Evolutionary conservation across 2,113 vertebrate genomes (phyloP).

Genomic region (Crocuta crocuta): DNA sequence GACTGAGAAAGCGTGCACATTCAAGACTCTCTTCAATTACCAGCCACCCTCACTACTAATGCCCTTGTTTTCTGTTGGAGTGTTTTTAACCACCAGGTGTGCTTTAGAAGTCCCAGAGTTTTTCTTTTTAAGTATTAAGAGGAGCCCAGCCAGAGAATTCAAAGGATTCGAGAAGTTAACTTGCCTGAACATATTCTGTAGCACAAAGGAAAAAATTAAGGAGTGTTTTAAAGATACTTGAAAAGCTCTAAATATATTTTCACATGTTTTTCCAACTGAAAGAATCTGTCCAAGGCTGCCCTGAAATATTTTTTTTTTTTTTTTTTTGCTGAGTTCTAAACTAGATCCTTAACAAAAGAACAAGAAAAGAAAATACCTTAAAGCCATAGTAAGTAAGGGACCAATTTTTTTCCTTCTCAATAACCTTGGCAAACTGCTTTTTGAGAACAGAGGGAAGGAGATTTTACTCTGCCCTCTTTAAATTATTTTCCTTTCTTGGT

Average conservation of each 20-base stretch:
- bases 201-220: slow-evolving; percentile 51
- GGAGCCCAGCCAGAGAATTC: background rate
- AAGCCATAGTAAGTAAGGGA: background rate
- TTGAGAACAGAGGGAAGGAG: background rate
- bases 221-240: slow-evolving; percentile 44
- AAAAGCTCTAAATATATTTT: slow-evolving; percentile 58
- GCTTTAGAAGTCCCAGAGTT: background rate
- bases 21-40: slow-evolving; percentile 19
- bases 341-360: slow-evolving; percentile 53
- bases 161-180: slow-evolving; percentile 44
- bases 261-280: slow-evolving; percentile 24
- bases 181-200: slow-evolving; percentile 45
- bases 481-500: background rate
- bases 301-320: background rate
- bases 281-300: background rate
- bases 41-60: background rate
- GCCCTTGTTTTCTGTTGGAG: slow-evolving; percentile 24
- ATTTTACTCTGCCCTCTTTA: background rate
- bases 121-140: slow-evolving; percentile 44
- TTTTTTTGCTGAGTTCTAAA: background rate
- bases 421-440: background rate
- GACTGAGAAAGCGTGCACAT: slow-evolving; percentile 22
- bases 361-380: slow-evolving; percentile 25
- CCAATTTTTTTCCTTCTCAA: background rate
- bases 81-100: slow-evolving; percentile 56